Evolutionary conservation across 2,888 invertebrate genomes (phyloP), one percentile per base, ranked within the genome.

Genomic region (Melinaea marsaeus): DNA sequence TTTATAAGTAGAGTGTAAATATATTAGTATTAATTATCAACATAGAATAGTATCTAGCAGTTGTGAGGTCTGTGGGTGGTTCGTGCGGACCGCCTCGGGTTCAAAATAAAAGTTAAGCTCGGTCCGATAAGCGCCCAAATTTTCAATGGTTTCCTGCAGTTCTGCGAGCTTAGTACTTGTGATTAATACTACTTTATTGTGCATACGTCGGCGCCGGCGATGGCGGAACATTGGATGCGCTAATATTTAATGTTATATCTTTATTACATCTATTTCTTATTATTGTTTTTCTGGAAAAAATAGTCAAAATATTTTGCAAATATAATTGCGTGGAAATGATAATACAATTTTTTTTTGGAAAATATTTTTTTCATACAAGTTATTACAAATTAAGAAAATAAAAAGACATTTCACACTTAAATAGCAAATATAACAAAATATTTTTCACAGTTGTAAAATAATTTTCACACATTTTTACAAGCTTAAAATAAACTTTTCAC

Each of bases 91-190:
- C 80, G 86, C 88, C 81, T 77, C 78, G 79, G 82, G 88, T 83
- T 78, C 84, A 83, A 85, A 88, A 90, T 89, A 88, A 89, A 90
- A 89, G 86, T 87, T 87, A 83, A 85, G 81, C 78, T 77, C 69
- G 37, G 75, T 71, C 71, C 79, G 89, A 89, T 90, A 90, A 89
- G 87, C 83, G 82, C 83, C 89, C 74, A 87, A 88, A 90, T 87
- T 90, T 89, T 88, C 88, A 88, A 88, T 88, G 89, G 85, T 86
- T 86, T 84, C 84, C 79, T 80, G 78, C 81, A 82, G 79, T 81
- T 80, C 58, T 75, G 74, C 74, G 66, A 67, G 66, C 64, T 64
- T 68, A 69, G 62, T 64, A 62, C 62, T 63, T 61, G 64, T 69
- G 55, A 61, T 62, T 68, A 58, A 69, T 66, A 61, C 65, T 51